A percentile compares a stretch with the other conserved stretches of the same genome.
phyloP scores from a whole-genome alignment of 2,888 invertebrate species.

The Ptychoptera contaminata region DNA sequence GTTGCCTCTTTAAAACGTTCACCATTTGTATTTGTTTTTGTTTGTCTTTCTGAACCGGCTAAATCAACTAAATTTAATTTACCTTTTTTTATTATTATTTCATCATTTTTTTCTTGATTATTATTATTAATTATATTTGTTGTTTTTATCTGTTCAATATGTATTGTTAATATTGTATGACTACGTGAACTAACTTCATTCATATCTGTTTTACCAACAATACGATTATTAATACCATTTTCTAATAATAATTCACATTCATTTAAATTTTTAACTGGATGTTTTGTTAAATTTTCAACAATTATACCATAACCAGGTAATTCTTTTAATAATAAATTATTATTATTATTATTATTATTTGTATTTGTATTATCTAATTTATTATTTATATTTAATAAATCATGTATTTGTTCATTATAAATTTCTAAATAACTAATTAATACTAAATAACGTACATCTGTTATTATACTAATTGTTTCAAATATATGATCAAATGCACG shows the following conservation, averaged over 20 bases:
- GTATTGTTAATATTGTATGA: conserved; percentile 76
- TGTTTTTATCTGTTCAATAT: conserved; percentile 59
- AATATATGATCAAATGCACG: conserved; percentile 79
- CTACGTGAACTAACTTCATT: conserved; percentile 74
- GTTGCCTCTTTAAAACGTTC: conserved; percentile 76
- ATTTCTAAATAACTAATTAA: conserved; percentile 63
- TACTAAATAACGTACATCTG: conserved; percentile 45
- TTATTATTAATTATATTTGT: conserved; percentile 12
- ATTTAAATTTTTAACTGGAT: conserved; percentile 58
- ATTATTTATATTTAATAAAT: no score
- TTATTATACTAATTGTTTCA: conserved; percentile 62
- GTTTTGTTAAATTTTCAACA: conserved; percentile 45
- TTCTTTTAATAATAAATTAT: conserved; percentile 33
- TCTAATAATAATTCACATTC: conserved; percentile 64
- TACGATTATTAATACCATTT: conserved; percentile 61
- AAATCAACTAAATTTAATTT: conserved; percentile 79
- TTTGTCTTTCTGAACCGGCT: conserved; percentile 76
- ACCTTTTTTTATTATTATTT: conserved; percentile 38
- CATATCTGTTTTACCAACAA: conserved; percentile 77
- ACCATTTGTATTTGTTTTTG: conserved; percentile 71
- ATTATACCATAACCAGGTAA: conserved; percentile 35
- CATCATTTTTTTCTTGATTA: conserved; percentile 1
- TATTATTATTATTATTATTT: conserved; percentile 21
- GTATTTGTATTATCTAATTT: conserved; percentile 24
- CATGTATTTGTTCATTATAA: conserved; percentile 87